Base-by-base conservation (phyloP, 1,140 invertebrate genomes). In the Leptonema lineaticorne region DNA sequence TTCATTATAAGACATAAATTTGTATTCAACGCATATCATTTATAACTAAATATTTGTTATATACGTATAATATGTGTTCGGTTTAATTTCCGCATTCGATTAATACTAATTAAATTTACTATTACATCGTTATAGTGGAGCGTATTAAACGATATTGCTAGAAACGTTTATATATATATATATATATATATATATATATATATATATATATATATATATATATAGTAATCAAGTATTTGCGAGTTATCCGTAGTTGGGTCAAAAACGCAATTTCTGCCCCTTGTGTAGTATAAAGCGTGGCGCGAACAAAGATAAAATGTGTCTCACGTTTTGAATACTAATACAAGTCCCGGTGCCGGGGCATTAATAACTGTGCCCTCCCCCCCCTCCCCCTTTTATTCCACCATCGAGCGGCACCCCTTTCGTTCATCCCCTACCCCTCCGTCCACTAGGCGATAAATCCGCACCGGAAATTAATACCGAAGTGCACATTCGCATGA, bases 381-480 rank as follows among this genome's bases (percentile, higher is more conserved):
- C 5, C 56, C 53, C 50, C 53, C 16, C 14, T 18, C n/a, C 28
- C 22, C 59, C 29, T 8, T 46, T 11, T 37, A 45, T 30, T 27
- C 24, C 28, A 29, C 37, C 46, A 69, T 69, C 58, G 65, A 69
- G 64, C 62, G 33, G 50, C 50, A 33, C 50, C 53, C n/a, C n/a
- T n/a, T n/a, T 14, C 37, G 30, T 58, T 67, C 45, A 22, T 28
- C 5, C 56, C 53, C 50, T 30, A 22, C 14, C 26, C n/a, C 28
- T 33, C 59, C 29, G 24, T 46, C n/a, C 41, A 45, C 48, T 27
- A 29, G 46, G 27, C 37, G 60, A 69, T 69, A 64, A 69, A 69
- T 69, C 62, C 50, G 50, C 50, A 33, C 50, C 53, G 68, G 68
- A 69, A 69, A 69, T 69, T 63, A 69, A 53, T 63, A 33, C 68